Base-by-base conservation (phyloP, 2,113 vertebrate species). In the Sminthopsis crassicaudata region DNA sequence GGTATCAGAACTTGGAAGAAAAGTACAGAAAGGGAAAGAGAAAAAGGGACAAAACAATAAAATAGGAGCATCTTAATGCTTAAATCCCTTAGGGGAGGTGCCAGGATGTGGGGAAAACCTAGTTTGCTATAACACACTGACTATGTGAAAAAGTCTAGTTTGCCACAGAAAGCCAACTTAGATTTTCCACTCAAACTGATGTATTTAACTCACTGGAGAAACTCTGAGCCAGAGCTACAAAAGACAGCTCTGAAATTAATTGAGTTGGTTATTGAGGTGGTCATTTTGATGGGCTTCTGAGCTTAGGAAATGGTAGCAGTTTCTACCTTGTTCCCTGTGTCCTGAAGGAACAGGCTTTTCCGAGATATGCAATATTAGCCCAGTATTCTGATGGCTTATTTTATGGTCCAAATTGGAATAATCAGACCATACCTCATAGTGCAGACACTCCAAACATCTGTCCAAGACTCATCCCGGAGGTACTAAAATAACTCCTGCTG, bases 401-500 rank as follows among this genome's bases (percentile, higher is more conserved):
- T 94, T 50, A n/a, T 25, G 50, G 26, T 25, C 1, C 0, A n/a
- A 23, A 53, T 54, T 91, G 51, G 26, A 92, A 67, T 0, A 50
- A 57, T 46, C 67, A 84, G 67, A 84, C 67, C n/a, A 84, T 42
- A 84, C 16, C 25, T 2, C 50, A 46, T 0, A 0, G 10, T 90
- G 50, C 42, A 51, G 30, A 25, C 90, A 50, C 90, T 92, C 0
- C 0, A 53, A 88, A 89, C 36, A 92, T 94, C 90, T 95, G 26
- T 96, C 88, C 94, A 57, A 93, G 60, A 30, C 90, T 50, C 0
- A 3, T n/a, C 0, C 9, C 89, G 89, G 89, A 89, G 46, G 14
- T 90, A 93, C 94, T 8, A 97, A 94, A 95, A 97, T 88, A 96
- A 94, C 53, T 90, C 91, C 36, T 52, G 90, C 52, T 52, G 93